Base-by-base conservation (phyloP, 2,113 vertebrate genomes). In the Heliornis fulica region DNA sequence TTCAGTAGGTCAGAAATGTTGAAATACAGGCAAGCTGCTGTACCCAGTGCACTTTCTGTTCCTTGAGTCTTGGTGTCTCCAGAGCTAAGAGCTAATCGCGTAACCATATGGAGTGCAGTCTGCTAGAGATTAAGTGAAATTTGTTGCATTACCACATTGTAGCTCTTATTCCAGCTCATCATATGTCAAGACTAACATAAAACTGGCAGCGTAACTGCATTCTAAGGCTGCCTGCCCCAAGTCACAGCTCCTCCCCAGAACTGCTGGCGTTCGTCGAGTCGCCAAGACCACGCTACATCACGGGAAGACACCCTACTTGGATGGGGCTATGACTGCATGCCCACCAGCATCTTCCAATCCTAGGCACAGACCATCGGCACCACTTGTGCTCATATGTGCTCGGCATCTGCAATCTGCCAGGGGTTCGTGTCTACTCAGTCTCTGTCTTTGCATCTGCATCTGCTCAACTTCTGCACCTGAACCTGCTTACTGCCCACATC, bases 161-260 rank as follows among this genome's bases (percentile, higher is more conserved):
- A 90, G 65, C 36, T 91, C 51, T 95, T 95, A 94, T 81, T 97
- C 87, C 92, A 97, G 31, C 85, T 92, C 94, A 90, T 94, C 93
- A 54, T 78, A 96, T 90, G 92, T 96, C 81, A 97, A 95, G 82
- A 95, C 71, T 87, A 96, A 89, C 92, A 92, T 90, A 95, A 97
- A 84, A 40, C 93, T 96, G 94, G 96, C 92, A 93, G n/a, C 81
- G 25, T 61, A 83, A 90, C 80, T 75, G 80, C 76, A 90, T 93
- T 92, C 90, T 92, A 72, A 89, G 54, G 76, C 80, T 92, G 94
- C 68, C 64, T 93, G 71, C 65, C 92, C 83, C 57, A 64, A 93
- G 48, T 89, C 41, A 53, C 90, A 87, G 68, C 83, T 93, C 88
- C 68, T 95, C 64, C 87, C 74, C 71, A 90, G 45, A 93, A 75